Conservation (phyloP, 2,113 vertebrate genomes). For the Toxotes jaculatrix region DNA sequence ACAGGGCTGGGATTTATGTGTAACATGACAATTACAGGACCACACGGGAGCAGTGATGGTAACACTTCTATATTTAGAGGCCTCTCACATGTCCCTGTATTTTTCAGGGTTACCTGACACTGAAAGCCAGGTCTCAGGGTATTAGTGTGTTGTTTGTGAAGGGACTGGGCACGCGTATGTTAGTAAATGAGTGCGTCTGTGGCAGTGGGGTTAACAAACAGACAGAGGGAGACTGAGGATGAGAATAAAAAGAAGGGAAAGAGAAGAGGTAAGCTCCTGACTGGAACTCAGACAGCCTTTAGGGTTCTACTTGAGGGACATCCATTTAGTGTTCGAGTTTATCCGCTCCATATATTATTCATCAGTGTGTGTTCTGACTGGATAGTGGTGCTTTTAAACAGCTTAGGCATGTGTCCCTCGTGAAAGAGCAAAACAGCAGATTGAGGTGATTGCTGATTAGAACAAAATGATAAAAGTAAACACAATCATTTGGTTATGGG, state of each 20-base stretch:
- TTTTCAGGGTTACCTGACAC: conserved; percentile 84
- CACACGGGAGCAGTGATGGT: conserved; percentile 64
- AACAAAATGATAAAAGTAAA: conserved; percentile 12
- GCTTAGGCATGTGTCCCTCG: conserved; percentile 47
- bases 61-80: conserved; percentile 81
- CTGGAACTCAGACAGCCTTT: conserved; percentile 33
- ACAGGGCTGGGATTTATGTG: conserved; percentile 51
- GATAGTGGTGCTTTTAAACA: conserved; percentile 56
- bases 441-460: conserved; percentile 40
- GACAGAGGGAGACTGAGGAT: conserved; percentile 21
- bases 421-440: conserved; percentile 43
- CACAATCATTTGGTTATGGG: conserved; percentile 10
- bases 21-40: conserved; percentile 72
- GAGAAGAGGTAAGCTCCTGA: conserved; percentile 11
- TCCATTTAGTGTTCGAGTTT: conserved; percentile 77
- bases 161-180: conserved; percentile 16
- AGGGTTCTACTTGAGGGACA: conserved; percentile 50
- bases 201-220: not conserved
- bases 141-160: conserved; percentile 45
- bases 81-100: conserved; percentile 83
- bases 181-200: conserved; percentile 24
- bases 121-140: conserved; percentile 58
- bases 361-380: conserved; percentile 66
- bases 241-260: conserved; percentile 14
- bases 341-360: conserved; percentile 78